These are phyloP conservation scores for Azorinus chamasolen DNA, from an alignment of 2,888 invertebrate species.

Conservation along the genomic window DNA sequence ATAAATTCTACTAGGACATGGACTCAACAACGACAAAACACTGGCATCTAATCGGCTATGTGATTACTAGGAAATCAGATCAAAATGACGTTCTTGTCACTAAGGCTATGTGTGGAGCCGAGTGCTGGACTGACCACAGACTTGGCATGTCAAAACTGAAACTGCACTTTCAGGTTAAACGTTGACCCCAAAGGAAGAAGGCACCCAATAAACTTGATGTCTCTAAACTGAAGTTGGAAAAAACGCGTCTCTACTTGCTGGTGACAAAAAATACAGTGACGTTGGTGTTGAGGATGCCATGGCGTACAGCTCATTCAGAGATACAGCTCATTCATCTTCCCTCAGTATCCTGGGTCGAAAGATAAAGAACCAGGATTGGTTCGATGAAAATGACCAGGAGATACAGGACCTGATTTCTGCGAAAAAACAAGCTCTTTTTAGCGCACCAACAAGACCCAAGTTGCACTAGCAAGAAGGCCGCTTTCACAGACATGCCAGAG, in stretches of 20 bases:
- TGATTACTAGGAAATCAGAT: too few relatives aligned
- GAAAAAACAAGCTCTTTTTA: conserved; percentile 1
- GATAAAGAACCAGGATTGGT: conserved; percentile 7
- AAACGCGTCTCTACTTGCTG: neutral
- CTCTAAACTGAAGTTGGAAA: neutral
- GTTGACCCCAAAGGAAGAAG: conserved; percentile 1
- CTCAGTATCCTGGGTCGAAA: neutral
- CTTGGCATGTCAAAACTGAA: too few relatives aligned
- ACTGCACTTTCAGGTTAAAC: conserved; percentile 5
- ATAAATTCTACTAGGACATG: conserved; percentile 3
- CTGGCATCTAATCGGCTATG: conserved; percentile 25
- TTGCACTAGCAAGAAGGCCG: conserved; percentile 5
- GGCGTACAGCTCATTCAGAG: too few relatives aligned
- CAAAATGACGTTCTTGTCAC: too few relatives aligned
- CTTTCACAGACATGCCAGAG: too few relatives aligned
- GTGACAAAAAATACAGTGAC: neutral
- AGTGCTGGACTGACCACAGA: conserved; percentile 8
- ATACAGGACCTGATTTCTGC: conserved; percentile 1
- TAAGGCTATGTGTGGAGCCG: too few relatives aligned
- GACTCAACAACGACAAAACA: conserved; percentile 18
- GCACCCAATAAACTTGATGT: conserved; percentile 3
- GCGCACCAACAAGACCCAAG: conserved; percentile 9
- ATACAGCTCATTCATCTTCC: too few relatives aligned
- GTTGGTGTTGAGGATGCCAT: too few relatives aligned
- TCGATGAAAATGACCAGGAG: conserved; percentile 15